These are phyloP conservation scores for Drosophila sp. DNA, from an alignment of 1,140 invertebrate genomes.

Conservation along the genomic window DNA sequence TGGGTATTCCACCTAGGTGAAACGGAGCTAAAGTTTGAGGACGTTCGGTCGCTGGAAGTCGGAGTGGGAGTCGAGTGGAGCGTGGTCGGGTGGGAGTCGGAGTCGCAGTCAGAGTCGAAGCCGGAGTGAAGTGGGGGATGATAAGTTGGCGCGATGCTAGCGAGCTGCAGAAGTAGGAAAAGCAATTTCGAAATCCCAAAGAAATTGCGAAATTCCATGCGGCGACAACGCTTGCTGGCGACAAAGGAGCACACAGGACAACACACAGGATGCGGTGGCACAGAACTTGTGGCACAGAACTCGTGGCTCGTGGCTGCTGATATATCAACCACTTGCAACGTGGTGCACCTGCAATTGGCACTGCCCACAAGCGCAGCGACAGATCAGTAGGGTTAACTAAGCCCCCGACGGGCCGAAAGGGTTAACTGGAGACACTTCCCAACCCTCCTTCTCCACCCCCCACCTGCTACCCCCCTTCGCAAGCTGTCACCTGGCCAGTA, in stretches of 20 bases:
- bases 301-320: constrained; percentile 45
- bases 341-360: constrained; percentile 52
- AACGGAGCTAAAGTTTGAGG: constrained; percentile 52
- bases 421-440: constrained; percentile 52
- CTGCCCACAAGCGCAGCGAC: constrained; percentile 37
- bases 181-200: constrained; percentile 83
- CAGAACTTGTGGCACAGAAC: no score
- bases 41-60: constrained; percentile 18
- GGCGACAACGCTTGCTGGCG: constrained; percentile 55
- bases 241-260: constrained; percentile 19
- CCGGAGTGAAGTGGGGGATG: constrained; percentile 14
- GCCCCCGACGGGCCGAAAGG: constrained; percentile 57
- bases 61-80: background rate
- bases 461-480: background rate
- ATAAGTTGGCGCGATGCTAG: constrained; percentile 50
- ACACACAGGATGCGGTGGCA: constrained; percentile 37
- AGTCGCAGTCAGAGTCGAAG: background rate
- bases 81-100: constrained; percentile 21
- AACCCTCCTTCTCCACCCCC: background rate
- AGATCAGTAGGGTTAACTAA: constrained; percentile 74
- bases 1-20: constrained; percentile 56
- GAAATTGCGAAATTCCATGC: constrained; percentile 83
- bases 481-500: background rate
- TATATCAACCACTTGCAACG: constrained; percentile 52
- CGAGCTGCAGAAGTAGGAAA: constrained; percentile 75